These are phyloP conservation scores for Myanophis thanlyinensis DNA, from an alignment of 2,113 vertebrate genomes.

Conservation along the genomic window DNA sequence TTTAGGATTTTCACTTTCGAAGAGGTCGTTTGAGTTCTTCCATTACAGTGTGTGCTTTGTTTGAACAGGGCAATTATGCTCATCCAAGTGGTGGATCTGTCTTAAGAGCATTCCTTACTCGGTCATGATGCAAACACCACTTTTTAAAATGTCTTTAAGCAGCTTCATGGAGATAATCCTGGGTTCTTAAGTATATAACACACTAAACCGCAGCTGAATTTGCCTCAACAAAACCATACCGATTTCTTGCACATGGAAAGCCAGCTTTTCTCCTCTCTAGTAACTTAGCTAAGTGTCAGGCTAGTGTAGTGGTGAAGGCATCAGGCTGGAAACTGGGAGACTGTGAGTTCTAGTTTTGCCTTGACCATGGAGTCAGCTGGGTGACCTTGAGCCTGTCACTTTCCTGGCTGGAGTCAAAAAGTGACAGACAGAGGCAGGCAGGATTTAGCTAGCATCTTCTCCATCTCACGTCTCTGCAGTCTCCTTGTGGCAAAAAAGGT, in stretches of 20 bases:
- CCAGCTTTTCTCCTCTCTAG: background rate
- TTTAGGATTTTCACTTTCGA: background rate
- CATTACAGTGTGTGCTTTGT: background rate
- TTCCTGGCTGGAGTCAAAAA: no score
- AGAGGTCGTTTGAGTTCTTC: background rate
- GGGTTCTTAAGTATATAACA: background rate
- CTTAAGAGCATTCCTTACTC: background rate
- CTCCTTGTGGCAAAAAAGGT: background rate
- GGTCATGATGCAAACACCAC: background rate
- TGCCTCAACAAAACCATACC: background rate
- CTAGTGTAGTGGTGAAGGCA: background rate
- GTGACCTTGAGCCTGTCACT: background rate
- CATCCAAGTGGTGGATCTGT: background rate
- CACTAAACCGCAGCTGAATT: background rate
- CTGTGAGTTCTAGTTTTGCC: background rate
- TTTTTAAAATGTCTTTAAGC: background rate
- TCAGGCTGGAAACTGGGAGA: background rate
- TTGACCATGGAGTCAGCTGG: background rate
- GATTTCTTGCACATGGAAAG: background rate
- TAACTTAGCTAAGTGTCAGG: background rate
- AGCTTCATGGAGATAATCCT: background rate
- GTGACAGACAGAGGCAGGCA: background rate
- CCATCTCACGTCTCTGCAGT: background rate
- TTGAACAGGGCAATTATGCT: background rate
- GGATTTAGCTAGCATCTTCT: background rate